These are phyloP conservation scores for Rhizomys pruinosus DNA, from an alignment of 2,113 vertebrate genomes.

Conservation along the genomic window DNA sequence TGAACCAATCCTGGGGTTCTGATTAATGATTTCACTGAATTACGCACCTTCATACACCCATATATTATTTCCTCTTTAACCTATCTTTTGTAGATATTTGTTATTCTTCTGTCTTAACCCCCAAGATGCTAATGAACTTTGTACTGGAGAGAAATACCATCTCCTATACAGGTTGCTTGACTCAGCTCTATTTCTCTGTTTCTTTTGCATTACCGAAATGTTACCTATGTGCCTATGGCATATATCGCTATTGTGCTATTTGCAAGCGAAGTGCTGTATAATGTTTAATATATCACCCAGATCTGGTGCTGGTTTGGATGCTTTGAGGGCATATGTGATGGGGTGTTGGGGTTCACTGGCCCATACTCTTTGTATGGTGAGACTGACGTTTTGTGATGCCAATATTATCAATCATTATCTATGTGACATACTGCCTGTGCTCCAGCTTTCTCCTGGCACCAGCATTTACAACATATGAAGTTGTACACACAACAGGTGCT, in stretches of 20 bases:
- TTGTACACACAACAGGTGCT: too few species aligned
- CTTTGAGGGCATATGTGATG: conserved; percentile 11
- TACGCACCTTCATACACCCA: conserved; percentile 26
- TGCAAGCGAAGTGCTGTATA: background rate
- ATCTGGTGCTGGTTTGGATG: background rate
- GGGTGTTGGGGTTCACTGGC: background rate
- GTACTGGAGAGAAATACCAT: background rate
- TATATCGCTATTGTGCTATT: background rate
- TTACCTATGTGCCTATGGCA: background rate
- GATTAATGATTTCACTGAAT: conserved; percentile 40
- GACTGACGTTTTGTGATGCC: background rate
- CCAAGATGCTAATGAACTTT: conserved; percentile 28
- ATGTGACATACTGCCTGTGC: background rate
- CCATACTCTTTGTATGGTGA: background rate
- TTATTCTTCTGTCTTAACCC: conserved; percentile 20
- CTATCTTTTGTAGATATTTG: conserved; percentile 8
- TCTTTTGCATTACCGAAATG: conserved; percentile 6
- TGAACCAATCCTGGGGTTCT: conserved; percentile 50
- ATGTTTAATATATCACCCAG: background rate
- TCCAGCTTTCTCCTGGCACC: conserved; percentile 28
- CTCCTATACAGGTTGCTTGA: background rate
- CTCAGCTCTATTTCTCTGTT: background rate
- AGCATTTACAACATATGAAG: conserved; percentile 4
- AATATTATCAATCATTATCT: background rate
- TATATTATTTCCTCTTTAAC: conserved; percentile 12